Conservation (phyloP, 2,797 vertebrate species). For the Anguilla megastoma region DNA sequence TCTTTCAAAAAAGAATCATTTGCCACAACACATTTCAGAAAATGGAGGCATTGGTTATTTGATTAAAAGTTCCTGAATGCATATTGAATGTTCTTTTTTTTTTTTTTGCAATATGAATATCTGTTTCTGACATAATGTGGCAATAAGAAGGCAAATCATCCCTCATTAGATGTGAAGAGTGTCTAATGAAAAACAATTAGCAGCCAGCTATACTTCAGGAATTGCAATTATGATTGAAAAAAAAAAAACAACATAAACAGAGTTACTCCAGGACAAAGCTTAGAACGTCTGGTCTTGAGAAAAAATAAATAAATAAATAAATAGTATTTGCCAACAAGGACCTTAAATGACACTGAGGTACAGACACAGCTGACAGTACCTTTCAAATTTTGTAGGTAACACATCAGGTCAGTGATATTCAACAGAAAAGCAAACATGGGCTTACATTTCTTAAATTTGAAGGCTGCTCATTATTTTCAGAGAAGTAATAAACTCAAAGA, state of each 20-base stretch:
- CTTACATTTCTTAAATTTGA: background rate
- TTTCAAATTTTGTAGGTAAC: background rate
- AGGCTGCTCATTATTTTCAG: background rate
- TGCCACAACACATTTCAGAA: background rate
- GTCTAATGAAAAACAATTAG: background rate
- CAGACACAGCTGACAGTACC: background rate
- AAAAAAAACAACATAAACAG: too few relatives aligned
- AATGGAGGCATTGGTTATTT: background rate
- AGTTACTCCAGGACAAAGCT: background rate
- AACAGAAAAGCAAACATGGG: background rate
- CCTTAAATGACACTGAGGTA: background rate
- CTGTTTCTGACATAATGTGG: background rate
- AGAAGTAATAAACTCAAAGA: background rate
- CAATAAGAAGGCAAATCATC: conserved; percentile 2
- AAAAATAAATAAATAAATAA: background rate
- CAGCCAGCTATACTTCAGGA: background rate
- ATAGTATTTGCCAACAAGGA: background rate
- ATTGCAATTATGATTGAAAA: background rate
- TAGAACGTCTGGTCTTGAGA: background rate
- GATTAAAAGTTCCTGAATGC: background rate
- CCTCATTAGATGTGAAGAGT: conserved; percentile 9
- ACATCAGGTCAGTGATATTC: background rate
- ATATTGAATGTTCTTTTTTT: background rate
- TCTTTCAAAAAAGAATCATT: background rate
- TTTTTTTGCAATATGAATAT: background rate